Evolutionary conservation across 1,140 invertebrate genomes (phyloP).

Genomic region (Diorhabda carinulata): DNA sequence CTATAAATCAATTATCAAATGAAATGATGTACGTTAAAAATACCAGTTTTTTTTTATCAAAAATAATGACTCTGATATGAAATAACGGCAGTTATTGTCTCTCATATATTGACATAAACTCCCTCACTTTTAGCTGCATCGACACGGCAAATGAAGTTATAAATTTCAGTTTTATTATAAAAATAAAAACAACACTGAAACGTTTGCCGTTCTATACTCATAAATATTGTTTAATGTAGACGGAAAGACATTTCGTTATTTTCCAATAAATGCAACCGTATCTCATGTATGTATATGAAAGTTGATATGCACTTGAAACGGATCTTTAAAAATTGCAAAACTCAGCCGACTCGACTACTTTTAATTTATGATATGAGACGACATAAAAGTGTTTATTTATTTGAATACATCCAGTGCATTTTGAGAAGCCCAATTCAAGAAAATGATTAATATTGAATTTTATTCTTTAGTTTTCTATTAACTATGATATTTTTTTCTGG

Average conservation of each 20-base stretch:
- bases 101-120: conserved; percentile 1
- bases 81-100: neutral
- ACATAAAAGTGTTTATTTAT: too few species aligned
- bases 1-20: too few species aligned
- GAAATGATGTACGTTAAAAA: too few species aligned
- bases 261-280: conserved; percentile 2
- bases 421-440: too few species aligned
- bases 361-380: too few species aligned
- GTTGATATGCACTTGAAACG: neutral
- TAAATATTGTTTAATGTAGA: conserved; percentile 1
- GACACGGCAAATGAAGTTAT: neutral
- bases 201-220: neutral
- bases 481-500: too few species aligned
- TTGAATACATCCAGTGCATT: too few species aligned
- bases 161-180: conserved; percentile 3
- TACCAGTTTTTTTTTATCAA: neutral
- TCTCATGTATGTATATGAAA: neutral
- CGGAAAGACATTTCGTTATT: conserved; percentile 2
- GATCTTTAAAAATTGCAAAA: conserved; percentile 3
- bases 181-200: conserved; percentile 1
- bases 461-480: too few species aligned
- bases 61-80: neutral
- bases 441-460: too few species aligned
- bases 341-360: neutral
- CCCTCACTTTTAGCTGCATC: neutral